phyloP scores from a whole-genome alignment of 2,113 vertebrate species.

The Dipodomys ordii region DNA sequence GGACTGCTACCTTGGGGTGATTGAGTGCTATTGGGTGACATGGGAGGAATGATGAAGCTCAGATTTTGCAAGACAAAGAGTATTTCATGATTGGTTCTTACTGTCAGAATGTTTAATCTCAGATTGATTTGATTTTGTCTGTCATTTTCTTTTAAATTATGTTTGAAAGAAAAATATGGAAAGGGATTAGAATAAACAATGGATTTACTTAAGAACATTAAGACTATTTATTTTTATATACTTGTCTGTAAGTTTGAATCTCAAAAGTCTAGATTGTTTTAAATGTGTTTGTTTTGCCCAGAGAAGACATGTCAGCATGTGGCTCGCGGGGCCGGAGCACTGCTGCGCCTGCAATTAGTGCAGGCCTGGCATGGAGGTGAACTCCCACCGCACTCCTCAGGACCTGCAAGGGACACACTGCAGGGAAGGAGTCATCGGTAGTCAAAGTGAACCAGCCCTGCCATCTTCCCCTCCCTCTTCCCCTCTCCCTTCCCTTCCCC shows the following conservation, averaged over 20 bases:
- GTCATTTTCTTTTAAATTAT: constrained; percentile 15
- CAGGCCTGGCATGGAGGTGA: neutral
- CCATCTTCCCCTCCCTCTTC: neutral
- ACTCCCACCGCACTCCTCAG: neutral
- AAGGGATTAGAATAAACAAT: neutral
- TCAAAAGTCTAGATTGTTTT: neutral
- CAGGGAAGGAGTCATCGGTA: neutral
- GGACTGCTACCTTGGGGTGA: neutral
- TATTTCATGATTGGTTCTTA: neutral
- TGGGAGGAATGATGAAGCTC: neutral
- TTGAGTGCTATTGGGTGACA: neutral
- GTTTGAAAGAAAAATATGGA: neutral
- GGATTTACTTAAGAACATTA: neutral
- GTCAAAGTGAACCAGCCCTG: neutral
- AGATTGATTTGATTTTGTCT: neutral
- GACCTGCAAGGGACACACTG: neutral
- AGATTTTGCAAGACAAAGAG: neutral
- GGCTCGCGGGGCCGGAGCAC: neutral
- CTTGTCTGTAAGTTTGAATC: neutral
- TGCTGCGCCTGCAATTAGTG: neutral
- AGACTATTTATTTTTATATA: neutral
- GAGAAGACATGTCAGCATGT: neutral
- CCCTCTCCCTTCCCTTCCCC: too few species aligned
- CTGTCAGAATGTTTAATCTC: neutral
- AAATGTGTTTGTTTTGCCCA: neutral